Percentiles rank a stretch among this genome's conserved stretches.
phyloP scores from a whole-genome alignment of 2,113 vertebrate species.

The Echinops telfairi region DNA sequence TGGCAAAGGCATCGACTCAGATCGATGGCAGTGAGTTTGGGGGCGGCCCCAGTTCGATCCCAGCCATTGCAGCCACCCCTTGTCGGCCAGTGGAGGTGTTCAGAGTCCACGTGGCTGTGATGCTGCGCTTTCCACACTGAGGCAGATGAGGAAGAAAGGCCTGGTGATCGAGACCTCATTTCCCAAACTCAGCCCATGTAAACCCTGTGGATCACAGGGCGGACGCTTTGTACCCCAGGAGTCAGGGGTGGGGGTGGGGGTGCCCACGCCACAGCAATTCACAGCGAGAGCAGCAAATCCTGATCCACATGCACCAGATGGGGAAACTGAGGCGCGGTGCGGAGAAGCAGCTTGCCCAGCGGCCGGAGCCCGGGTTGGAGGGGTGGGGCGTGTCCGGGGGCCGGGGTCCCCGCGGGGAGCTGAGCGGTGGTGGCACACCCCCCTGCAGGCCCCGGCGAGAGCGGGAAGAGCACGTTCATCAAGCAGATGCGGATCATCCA shows the following conservation, averaged over 20 bases:
- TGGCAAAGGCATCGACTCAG: no score
- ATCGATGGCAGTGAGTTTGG: no score
- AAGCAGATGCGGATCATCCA: slow-evolving; percentile 96
- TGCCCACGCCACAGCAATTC: background rate
- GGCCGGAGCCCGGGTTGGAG: no score
- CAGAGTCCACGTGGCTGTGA: background rate
- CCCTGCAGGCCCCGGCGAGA: slow-evolving; percentile 92
- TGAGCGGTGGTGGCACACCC: accelerated
- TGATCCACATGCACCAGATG: accelerated
- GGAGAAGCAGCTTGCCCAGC: no score
- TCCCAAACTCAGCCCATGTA: background rate
- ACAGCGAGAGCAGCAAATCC: background rate
- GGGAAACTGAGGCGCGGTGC: background rate
- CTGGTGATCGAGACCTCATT: background rate
- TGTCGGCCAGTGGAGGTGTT: background rate
- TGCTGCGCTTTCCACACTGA: background rate
- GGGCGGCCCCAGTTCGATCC: background rate
- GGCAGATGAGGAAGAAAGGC: background rate
- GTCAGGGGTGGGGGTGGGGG: background rate
- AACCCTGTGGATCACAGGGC: background rate
- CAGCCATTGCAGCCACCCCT: background rate
- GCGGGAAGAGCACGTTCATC: slow-evolving; percentile 96
- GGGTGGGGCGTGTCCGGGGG: background rate
- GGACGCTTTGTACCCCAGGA: background rate
- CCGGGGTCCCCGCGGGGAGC: accelerated